A percentile compares a stretch with the other conserved stretches of the same genome.
Evolutionary conservation across 2,888 invertebrate species (phyloP).

Genomic region (Eugnorisma glareosa): DNA sequence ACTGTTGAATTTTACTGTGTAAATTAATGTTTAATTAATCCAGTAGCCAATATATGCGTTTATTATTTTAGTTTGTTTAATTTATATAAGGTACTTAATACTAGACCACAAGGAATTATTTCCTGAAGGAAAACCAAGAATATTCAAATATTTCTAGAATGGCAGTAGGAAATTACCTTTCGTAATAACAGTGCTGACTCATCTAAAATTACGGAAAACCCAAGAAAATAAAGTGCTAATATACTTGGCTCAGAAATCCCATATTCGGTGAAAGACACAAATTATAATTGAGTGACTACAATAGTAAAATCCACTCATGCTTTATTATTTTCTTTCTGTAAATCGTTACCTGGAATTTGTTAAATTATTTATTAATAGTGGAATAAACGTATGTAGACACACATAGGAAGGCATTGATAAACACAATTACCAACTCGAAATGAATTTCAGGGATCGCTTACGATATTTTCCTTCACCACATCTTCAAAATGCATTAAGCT

Average conservation of each 20-base stretch:
- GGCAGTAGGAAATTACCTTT: not conserved
- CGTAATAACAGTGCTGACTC: not conserved
- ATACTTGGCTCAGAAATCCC: not conserved
- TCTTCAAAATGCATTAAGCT: not conserved
- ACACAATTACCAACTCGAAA: not conserved
- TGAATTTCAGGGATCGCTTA: not conserved
- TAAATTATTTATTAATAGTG: not conserved
- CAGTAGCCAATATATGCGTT: not conserved
- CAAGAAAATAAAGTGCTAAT: not conserved
- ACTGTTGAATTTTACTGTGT: too few relatives aligned
- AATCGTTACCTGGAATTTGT: not conserved
- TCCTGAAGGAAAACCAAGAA: constrained; percentile 20
- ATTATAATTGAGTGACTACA: not conserved
- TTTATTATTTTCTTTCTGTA: not conserved
- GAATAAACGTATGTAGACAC: not conserved
- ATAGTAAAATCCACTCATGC: not conserved
- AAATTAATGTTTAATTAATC: not conserved
- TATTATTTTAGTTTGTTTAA: not conserved
- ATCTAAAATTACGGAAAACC: not conserved
- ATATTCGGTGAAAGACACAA: not conserved
- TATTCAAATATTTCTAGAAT: constrained; percentile 12
- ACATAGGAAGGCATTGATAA: too few relatives aligned
- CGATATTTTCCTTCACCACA: too few relatives aligned
- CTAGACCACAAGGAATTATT: constrained; percentile 15
- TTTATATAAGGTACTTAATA: not conserved